phyloP scores from a whole-genome alignment of 1,140 invertebrate species.

The Ptiloglossa arizonensis region DNA sequence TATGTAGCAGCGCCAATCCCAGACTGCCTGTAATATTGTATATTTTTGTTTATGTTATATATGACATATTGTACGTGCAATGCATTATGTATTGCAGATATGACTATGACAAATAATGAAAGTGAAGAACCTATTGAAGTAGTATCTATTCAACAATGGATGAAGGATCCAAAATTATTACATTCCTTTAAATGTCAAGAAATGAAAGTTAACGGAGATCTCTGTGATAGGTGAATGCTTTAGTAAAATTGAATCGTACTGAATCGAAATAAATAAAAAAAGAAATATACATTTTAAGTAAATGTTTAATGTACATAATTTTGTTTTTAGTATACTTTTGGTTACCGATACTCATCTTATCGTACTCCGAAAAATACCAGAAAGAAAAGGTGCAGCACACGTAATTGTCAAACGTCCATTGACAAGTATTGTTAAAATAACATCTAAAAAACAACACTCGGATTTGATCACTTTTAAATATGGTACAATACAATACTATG shows the following conservation, averaged over 20 bases:
- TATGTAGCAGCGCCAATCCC: no score
- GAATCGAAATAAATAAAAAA: not conserved
- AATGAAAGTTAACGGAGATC: slow-evolving; percentile 92
- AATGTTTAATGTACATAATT: slow-evolving; percentile 21
- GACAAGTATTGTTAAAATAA: slow-evolving; percentile 96
- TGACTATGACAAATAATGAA: slow-evolving; percentile 78
- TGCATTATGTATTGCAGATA: slow-evolving; percentile 67
- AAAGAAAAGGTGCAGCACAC: slow-evolving; percentile 89
- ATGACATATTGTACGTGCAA: not conserved
- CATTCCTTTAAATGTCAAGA: slow-evolving; percentile 95
- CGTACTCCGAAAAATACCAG: slow-evolving; percentile 91
- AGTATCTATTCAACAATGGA: slow-evolving; percentile 88
- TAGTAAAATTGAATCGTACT: slow-evolving; percentile 2
- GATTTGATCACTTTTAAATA: slow-evolving; percentile 98
- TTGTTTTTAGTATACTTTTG: slow-evolving; percentile 87
- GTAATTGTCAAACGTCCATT: slow-evolving; percentile 93
- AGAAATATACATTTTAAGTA: not conserved
- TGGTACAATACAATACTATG: slow-evolving; percentile 87
- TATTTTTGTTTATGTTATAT: slow-evolving; percentile 2
- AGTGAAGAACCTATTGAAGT: slow-evolving; percentile 87
- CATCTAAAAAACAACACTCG: slow-evolving; percentile 95
- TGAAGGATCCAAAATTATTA: slow-evolving; percentile 92
- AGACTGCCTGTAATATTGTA: no score
- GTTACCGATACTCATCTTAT: slow-evolving; percentile 95
- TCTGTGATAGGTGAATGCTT: slow-evolving; percentile 87